phyloP scores from a whole-genome alignment of 30 jellyfish, hydroid and myxozoan genomes.

The Aurelia aurita region DNA sequence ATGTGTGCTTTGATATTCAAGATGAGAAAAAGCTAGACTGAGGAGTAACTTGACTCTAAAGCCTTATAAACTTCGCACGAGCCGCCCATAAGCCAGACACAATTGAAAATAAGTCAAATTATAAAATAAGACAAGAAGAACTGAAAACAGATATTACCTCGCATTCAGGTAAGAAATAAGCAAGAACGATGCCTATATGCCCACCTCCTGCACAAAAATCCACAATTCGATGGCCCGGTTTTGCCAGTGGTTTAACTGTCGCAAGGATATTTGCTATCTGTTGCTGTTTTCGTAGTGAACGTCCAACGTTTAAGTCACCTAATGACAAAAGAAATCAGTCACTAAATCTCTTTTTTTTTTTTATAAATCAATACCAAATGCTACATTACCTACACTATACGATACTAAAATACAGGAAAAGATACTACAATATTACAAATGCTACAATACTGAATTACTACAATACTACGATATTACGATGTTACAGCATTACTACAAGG shows the following conservation, averaged over 20 bases:
- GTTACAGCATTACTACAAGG: too few species aligned
- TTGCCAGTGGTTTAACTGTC: constrained; percentile 43
- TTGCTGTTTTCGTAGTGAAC: constrained; percentile 80
- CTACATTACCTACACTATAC: too few species aligned
- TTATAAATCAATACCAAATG: too few species aligned
- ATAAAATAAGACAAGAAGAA: neutral
- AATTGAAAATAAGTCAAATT: neutral
- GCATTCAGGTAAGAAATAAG: constrained; percentile 68
- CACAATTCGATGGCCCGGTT: constrained; percentile 70
- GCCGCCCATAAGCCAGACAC: neutral
- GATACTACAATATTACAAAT: too few species aligned
- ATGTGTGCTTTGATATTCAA: too few species aligned
- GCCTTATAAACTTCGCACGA: too few species aligned
- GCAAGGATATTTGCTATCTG: constrained; percentile 75
- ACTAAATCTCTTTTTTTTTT: neutral
- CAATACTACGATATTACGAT: too few species aligned
- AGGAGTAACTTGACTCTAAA: too few species aligned
- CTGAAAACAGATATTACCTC: constrained; percentile 38
- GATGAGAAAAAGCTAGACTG: too few species aligned
- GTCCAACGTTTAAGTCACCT: constrained; percentile 78
- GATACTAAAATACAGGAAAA: too few species aligned
- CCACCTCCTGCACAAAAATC: constrained; percentile 99
- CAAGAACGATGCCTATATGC: constrained; percentile 92
- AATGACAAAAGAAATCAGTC: too few species aligned
- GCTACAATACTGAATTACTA: too few species aligned